These are phyloP conservation scores for Rhynchomys soricoides DNA, from an alignment of 2,113 vertebrate genomes.

Conservation along the genomic window DNA sequence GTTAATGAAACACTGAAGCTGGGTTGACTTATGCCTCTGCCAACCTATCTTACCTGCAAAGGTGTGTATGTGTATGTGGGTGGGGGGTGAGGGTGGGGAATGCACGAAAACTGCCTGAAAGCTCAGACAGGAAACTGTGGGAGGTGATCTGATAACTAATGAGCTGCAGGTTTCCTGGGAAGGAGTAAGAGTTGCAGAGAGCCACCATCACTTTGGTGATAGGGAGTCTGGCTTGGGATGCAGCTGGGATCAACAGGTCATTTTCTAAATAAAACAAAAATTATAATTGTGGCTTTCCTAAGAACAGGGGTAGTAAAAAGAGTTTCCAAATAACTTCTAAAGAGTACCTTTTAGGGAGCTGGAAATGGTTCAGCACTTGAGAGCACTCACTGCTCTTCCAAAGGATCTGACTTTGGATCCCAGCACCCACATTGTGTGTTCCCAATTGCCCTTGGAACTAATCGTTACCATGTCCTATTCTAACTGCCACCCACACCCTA, in stretches of 20 bases:
- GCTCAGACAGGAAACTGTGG: not conserved
- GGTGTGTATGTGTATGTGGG: no score
- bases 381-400: not conserved
- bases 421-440: not conserved
- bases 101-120: not conserved
- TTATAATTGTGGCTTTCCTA: not conserved
- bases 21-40: not conserved
- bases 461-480: not conserved
- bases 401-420: not conserved
- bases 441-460: not conserved
- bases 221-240: not conserved
- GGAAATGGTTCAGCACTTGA: not conserved
- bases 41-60: not conserved
- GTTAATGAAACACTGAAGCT: not conserved
- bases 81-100: no score
- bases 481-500: not conserved
- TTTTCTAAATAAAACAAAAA: slow-evolving; percentile 38
- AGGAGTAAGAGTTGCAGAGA: not conserved
- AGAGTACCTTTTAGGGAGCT: not conserved
- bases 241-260: not conserved
- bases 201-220: not conserved
- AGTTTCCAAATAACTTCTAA: not conserved
- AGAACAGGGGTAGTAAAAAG: not conserved
- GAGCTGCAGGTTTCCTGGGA: not conserved
- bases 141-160: not conserved